phyloP scores from a whole-genome alignment of 1,140 invertebrate species.

The Hyles euphorbiae region DNA sequence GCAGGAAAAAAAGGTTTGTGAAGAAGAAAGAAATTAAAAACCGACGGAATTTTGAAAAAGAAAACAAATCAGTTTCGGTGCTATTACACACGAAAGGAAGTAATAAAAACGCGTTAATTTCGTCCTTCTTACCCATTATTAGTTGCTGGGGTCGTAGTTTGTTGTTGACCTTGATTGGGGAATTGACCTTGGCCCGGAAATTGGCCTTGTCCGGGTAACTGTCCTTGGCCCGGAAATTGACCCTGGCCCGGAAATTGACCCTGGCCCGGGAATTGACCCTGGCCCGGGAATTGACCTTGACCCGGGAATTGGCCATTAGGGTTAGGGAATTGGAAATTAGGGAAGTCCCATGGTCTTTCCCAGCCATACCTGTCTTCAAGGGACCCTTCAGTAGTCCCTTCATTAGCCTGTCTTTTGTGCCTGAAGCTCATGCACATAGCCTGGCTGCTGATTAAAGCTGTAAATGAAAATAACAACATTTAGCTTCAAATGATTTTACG shows the following conservation, averaged over 20 bases:
- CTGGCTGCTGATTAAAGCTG: slow-evolving; percentile 3
- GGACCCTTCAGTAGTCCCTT: slow-evolving; percentile 10
- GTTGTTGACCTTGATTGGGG: slow-evolving; percentile 11
- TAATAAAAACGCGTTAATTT: no score
- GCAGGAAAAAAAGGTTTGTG: no score
- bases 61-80: no score
- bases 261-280: slow-evolving; percentile 23
- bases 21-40: no score
- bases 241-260: slow-evolving; percentile 21
- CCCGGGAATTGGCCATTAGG: slow-evolving; percentile 14
- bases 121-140: background rate
- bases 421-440: slow-evolving; percentile 7
- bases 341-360: slow-evolving; percentile 8
- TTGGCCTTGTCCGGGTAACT: slow-evolving; percentile 21
- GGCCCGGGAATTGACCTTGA: slow-evolving; percentile 21
- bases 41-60: no score
- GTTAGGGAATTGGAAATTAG: slow-evolving; percentile 4
- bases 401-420: slow-evolving; percentile 3
- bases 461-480: background rate
- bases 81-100: no score
- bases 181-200: slow-evolving; percentile 20
- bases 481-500: no score
- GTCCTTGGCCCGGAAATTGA: slow-evolving; percentile 19
- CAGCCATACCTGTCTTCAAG: slow-evolving; percentile 46
- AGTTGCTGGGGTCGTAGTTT: background rate